Evolutionary conservation across 2,113 vertebrate genomes (phyloP).

Genomic region (Centropus unirufus): DNA sequence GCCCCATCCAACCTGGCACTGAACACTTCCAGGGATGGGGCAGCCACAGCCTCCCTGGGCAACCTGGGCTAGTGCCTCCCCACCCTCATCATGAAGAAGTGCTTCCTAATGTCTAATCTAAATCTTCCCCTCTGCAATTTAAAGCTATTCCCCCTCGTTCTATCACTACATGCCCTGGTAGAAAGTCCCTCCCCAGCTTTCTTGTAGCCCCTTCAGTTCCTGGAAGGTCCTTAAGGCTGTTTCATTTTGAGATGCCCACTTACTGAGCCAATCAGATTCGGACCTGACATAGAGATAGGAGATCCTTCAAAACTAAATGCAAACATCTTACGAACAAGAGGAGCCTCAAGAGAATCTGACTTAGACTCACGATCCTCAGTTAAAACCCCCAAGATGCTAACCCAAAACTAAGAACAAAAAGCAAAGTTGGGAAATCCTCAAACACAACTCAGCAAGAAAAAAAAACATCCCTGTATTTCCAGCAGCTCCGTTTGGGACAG

Average conservation of each 20-base stretch:
- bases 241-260: background rate
- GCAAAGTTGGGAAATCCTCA: conserved; percentile 2
- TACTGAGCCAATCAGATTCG: background rate
- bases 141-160: no score
- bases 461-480: background rate
- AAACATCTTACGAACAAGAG: background rate
- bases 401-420: background rate
- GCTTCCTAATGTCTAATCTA: no score
- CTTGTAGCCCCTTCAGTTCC: no score
- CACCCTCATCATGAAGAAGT: no score
- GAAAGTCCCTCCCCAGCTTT: no score
- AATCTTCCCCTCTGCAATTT: no score
- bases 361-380: background rate
- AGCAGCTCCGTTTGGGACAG: background rate
- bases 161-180: no score
- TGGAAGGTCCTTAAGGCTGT: no score
- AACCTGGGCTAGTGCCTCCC: no score
- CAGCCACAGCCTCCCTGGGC: no score
- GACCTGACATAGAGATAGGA: background rate
- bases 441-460: background rate
- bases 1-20: no score
- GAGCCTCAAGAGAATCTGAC: background rate
- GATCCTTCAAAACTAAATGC: background rate
- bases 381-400: background rate
- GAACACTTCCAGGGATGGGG: no score